These are phyloP conservation scores for Agrotis clavis DNA, from an alignment of 2,888 invertebrate species.

Conservation along the genomic window DNA sequence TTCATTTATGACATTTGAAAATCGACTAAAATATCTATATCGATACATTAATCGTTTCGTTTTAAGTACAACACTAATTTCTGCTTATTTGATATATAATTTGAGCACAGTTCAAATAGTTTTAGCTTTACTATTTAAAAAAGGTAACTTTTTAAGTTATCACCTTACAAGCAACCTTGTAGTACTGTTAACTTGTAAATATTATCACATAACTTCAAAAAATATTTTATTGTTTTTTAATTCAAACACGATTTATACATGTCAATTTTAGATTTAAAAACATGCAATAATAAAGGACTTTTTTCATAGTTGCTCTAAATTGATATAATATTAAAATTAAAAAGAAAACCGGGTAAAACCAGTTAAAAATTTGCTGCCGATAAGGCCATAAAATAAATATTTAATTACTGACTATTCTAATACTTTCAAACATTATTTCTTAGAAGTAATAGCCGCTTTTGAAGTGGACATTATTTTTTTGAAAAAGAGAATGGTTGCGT, in stretches of 20 bases:
- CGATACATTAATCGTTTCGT: slow-evolving; percentile 55
- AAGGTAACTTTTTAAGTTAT: slow-evolving; percentile 51
- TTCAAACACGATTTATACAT: slow-evolving; percentile 13
- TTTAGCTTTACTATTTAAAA: slow-evolving; percentile 41
- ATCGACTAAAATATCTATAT: slow-evolving; percentile 65
- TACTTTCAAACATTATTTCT: slow-evolving; percentile 40
- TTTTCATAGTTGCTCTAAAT: too few relatives aligned
- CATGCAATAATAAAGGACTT: not conserved
- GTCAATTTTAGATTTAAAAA: not conserved
- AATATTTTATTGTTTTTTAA: not conserved
- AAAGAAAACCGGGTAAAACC: slow-evolving; percentile 5
- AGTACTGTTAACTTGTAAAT: slow-evolving; percentile 32
- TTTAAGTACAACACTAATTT: slow-evolving; percentile 65
- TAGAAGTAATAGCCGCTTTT: slow-evolving; percentile 50
- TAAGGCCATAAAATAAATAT: slow-evolving; percentile 38
- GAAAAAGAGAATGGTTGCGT: not conserved
- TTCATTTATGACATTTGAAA: slow-evolving; percentile 46
- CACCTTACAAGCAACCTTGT: slow-evolving; percentile 39
- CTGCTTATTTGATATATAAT: slow-evolving; percentile 47
- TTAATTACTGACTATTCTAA: slow-evolving; percentile 39
- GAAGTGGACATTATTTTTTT: slow-evolving; percentile 5
- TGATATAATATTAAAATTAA: slow-evolving; percentile 1
- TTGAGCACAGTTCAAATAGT: slow-evolving; percentile 60
- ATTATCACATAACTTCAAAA: slow-evolving; percentile 63
- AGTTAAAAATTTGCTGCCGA: slow-evolving; percentile 27